Conservation (phyloP, 2,888 invertebrate species). For the Cephalotes varians region DNA sequence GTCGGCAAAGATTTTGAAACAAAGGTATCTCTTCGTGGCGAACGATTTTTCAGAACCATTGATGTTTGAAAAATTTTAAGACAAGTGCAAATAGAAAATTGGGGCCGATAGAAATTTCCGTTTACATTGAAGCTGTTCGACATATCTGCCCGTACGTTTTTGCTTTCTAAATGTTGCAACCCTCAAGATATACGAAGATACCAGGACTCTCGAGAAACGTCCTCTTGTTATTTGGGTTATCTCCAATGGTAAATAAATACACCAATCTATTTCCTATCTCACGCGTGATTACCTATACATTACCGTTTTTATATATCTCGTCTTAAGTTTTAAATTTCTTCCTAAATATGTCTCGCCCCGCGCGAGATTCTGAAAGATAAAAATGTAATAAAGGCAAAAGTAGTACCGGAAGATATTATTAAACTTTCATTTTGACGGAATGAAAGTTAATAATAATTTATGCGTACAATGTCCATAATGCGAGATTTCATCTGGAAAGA, state of each 20-base stretch:
- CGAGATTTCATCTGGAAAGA: neutral
- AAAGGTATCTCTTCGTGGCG: neutral
- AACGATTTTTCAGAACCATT: neutral
- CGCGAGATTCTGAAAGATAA: neutral
- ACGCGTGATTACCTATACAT: neutral
- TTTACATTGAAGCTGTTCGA: slow-evolving; percentile 23
- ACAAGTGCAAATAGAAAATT: slow-evolving; percentile 42
- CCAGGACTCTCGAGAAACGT: slow-evolving; percentile 8
- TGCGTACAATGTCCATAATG: neutral
- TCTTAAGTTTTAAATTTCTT: slow-evolving; percentile 3
- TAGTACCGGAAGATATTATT: neutral
- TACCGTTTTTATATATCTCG: neutral
- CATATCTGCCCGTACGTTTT: slow-evolving; percentile 25
- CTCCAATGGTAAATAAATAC: neutral
- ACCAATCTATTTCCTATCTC: neutral
- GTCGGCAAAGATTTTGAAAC: neutral
- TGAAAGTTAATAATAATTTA: slow-evolving; percentile 19
- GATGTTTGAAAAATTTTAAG: slow-evolving; percentile 28
- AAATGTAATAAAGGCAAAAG: neutral
- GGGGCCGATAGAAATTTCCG: slow-evolving; percentile 31
- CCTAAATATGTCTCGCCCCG: neutral
- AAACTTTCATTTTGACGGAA: neutral
- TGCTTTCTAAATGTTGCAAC: slow-evolving; percentile 51
- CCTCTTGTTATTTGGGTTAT: slow-evolving; percentile 34
- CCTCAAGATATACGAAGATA: slow-evolving; percentile 31